Conservation (phyloP, 2,888 invertebrate genomes). For the Volucella inanis region DNA sequence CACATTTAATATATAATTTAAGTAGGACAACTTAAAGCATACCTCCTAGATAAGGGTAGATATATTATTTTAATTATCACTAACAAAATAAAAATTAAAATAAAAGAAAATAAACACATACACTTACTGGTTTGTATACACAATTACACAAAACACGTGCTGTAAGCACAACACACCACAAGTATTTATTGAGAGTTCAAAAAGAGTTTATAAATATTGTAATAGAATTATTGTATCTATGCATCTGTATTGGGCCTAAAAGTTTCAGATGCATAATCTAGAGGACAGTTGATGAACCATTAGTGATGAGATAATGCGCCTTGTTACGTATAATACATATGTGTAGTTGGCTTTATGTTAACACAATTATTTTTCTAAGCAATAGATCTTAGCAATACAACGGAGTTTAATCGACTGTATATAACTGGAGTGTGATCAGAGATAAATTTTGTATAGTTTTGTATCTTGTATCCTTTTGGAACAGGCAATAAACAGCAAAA, state of each 20-base stretch:
- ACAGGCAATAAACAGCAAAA: slow-evolving; percentile 1
- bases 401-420: slow-evolving; percentile 37
- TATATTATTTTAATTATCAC: slow-evolving; percentile 7
- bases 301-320: slow-evolving; percentile 56
- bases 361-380: slow-evolving; percentile 11
- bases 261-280: not conserved
- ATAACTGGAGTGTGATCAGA: slow-evolving; percentile 39
- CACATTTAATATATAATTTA: slow-evolving; percentile 39
- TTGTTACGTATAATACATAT: slow-evolving; percentile 46
- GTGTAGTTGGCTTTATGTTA: not conserved
- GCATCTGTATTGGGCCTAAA: not conserved
- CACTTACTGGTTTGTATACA: slow-evolving; percentile 2
- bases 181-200: slow-evolving; percentile 71
- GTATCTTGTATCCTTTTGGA: not conserved
- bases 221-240: not conserved
- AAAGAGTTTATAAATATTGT: slow-evolving; percentile 8
- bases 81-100: too few species aligned
- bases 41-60: slow-evolving; percentile 52
- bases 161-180: slow-evolving; percentile 63
- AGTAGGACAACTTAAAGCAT: slow-evolving; percentile 51
- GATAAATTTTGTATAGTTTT: not conserved
- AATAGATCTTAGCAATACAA: slow-evolving; percentile 1
- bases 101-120: slow-evolving; percentile 13
- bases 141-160: slow-evolving; percentile 38
- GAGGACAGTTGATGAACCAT: slow-evolving; percentile 15